Percentiles rank a stretch among this genome's conserved stretches.
Evolutionary conservation across 2,888 invertebrate species (phyloP).

Genomic region (Schizotus pectinicornis): DNA sequence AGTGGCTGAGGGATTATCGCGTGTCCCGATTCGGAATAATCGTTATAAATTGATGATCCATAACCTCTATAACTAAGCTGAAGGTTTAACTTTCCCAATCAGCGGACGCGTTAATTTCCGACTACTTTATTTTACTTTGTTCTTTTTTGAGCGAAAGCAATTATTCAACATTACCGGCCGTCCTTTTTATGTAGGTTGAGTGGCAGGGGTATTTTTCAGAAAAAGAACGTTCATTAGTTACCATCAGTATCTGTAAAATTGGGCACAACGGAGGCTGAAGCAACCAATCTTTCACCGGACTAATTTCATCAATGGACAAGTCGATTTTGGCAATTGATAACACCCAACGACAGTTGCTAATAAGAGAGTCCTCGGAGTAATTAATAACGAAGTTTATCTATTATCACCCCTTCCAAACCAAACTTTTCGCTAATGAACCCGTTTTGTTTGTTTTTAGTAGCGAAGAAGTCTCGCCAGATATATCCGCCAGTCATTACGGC

Average conservation of each 20-base stretch:
- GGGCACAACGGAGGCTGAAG: too few relatives aligned
- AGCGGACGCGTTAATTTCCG: too few relatives aligned
- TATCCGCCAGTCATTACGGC: conserved; percentile 3
- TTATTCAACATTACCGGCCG: conserved; percentile 19
- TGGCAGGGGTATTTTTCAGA: conserved; percentile 8
- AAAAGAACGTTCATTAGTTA: not conserved
- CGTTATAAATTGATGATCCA: too few relatives aligned
- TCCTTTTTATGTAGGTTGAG: conserved; percentile 1
- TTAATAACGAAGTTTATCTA: conserved; percentile 9
- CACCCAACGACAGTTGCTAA: not conserved
- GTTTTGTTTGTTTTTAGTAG: conserved; percentile 2
- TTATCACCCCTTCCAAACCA: not conserved
- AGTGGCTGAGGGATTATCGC: too few relatives aligned
- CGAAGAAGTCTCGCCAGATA: not conserved
- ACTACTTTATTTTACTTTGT: too few relatives aligned
- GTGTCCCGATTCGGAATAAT: too few relatives aligned
- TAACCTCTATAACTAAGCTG: too few relatives aligned
- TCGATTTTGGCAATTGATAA: not conserved
- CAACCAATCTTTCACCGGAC: not conserved
- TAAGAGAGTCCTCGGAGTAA: not conserved
- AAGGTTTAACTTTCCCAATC: too few relatives aligned
- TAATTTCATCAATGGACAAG: conserved; percentile 3
- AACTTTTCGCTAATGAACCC: not conserved
- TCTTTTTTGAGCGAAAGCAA: not conserved
- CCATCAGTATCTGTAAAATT: too few relatives aligned